Conservation (phyloP, 2,797 vertebrate genomes). For the Hyperoplus lanceolatus region DNA sequence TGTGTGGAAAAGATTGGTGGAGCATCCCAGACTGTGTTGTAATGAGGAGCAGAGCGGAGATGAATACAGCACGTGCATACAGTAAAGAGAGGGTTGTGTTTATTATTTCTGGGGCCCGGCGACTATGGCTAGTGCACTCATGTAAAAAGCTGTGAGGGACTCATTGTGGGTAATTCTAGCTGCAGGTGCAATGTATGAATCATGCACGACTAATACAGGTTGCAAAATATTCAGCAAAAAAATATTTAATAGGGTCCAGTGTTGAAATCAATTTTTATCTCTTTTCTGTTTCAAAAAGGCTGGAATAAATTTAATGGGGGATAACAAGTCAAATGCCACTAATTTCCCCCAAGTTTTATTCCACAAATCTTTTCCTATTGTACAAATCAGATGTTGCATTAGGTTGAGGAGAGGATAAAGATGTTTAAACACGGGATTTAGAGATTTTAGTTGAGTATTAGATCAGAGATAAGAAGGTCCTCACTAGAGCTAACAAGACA, state of each 20-base stretch:
- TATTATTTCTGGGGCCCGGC: conserved; percentile 18
- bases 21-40: conserved; percentile 40
- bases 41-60: conserved; percentile 41
- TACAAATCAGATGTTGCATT: background rate
- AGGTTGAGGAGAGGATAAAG: conserved; percentile 4
- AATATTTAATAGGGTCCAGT: conserved; percentile 2
- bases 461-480: conserved; percentile 19
- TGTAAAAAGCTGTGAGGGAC: conserved; percentile 40
- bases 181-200: conserved; percentile 33
- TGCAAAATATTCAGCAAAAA: conserved; percentile 12
- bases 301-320: background rate
- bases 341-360: background rate
- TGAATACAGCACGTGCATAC: background rate
- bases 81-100: background rate
- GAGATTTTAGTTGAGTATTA: conserved; percentile 11
- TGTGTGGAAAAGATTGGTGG: conserved; percentile 36
- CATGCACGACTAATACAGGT: conserved; percentile 21
- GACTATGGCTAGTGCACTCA: conserved; percentile 6
- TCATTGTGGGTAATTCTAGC: conserved; percentile 40
- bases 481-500: conserved; percentile 12
- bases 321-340: background rate
- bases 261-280: conserved; percentile 16
- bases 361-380: background rate
- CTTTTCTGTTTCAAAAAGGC: background rate
- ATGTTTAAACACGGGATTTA: conserved; percentile 13